phyloP scores from a whole-genome alignment of 1,140 invertebrate genomes.

The Protaetia brevitarsis region DNA sequence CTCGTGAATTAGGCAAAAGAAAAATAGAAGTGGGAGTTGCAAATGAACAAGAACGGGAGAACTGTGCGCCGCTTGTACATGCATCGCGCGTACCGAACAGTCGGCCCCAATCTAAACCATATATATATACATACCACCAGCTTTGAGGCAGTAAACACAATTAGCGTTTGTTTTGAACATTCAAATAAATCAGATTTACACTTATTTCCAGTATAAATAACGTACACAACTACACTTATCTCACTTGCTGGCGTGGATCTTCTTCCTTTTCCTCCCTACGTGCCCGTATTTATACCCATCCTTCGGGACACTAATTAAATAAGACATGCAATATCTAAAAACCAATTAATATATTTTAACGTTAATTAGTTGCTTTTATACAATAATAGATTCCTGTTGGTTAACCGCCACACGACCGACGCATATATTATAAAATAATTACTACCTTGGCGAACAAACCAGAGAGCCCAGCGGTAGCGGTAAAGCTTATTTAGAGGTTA shows the following conservation, averaged over 20 bases:
- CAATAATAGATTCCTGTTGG: too few species aligned
- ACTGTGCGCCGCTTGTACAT: constrained; percentile 34
- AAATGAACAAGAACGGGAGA: constrained; percentile 34
- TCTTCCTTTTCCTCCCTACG: not conserved
- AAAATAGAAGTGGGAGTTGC: constrained; percentile 35
- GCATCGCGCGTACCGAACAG: not conserved
- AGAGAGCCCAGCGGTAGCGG: too few species aligned
- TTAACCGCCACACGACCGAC: too few species aligned
- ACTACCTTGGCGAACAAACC: too few species aligned
- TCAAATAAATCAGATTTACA: constrained; percentile 43
- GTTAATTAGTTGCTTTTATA: too few species aligned
- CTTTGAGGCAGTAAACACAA: constrained; percentile 41
- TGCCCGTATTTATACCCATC: not conserved
- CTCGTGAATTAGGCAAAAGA: constrained; percentile 39
- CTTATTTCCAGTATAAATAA: constrained; percentile 21
- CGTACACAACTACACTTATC: not conserved
- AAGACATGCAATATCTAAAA: not conserved
- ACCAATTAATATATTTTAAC: too few species aligned
- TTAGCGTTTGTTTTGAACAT: constrained; percentile 41
- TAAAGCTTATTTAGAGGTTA: too few species aligned
- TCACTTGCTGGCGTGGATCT: not conserved
- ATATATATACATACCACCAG: constrained; percentile 38
- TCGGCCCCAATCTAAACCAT: constrained; percentile 38
- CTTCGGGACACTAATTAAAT: not conserved
- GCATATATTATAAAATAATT: too few species aligned